Conservation (phyloP, 2,797 vertebrate species). For the Malurus leucopterus region DNA sequence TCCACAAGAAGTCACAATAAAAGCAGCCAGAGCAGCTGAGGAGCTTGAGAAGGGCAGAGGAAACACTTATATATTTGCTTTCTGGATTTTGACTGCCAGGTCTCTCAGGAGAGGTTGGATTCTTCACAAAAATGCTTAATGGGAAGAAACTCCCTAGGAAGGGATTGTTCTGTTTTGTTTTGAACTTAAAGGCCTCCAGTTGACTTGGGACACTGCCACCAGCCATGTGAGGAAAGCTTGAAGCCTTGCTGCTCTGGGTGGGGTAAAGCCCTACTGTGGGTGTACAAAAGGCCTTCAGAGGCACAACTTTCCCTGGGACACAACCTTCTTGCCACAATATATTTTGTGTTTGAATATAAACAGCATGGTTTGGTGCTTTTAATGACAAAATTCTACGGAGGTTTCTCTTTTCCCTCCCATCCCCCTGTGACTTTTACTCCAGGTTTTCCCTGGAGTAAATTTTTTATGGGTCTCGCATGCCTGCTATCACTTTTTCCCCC, state of each 20-base stretch:
- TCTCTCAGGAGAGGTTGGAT: conserved; percentile 27
- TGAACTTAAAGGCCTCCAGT: conserved; percentile 18
- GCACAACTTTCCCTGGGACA: neutral
- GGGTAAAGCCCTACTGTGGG: neutral
- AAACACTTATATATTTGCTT: neutral
- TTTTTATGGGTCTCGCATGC: neutral
- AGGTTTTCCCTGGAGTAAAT: neutral
- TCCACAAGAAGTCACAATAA: neutral
- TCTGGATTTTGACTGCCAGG: conserved; percentile 27
- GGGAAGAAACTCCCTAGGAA: conserved; percentile 35
- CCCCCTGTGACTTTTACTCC: neutral
- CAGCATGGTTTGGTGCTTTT: neutral
- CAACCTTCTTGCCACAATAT: neutral
- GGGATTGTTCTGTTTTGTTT: conserved; percentile 41
- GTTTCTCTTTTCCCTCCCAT: neutral
- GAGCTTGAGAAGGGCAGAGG: neutral
- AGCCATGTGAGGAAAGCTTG: neutral
- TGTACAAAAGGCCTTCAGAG: neutral
- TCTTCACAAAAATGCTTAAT: conserved; percentile 35
- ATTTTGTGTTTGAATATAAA: conserved; percentile 6
- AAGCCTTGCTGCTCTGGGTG: neutral
- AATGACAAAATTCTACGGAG: neutral
- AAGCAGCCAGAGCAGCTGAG: neutral
- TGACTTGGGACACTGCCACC: conserved; percentile 31
- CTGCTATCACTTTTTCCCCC: neutral